These are phyloP conservation scores for Heliothis virescens DNA, from an alignment of 1,140 invertebrate genomes.

Conservation along the genomic window DNA sequence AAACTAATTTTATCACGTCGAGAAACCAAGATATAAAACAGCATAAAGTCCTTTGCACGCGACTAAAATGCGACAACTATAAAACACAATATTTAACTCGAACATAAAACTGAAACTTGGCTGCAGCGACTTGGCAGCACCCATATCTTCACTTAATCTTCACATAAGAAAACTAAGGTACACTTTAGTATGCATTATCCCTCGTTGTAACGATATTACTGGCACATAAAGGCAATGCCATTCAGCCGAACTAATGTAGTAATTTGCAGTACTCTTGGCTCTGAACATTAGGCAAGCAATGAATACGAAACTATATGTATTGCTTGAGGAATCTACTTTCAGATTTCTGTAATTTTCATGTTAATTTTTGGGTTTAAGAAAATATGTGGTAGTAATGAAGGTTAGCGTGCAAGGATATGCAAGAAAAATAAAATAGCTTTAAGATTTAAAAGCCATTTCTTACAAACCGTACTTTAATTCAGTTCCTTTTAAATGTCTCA, in stretches of 20 bases:
- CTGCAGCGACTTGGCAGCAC: slow-evolving; percentile 1
- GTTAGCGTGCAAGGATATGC: no score
- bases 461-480: no score
- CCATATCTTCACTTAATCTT: not conserved
- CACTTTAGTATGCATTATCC: slow-evolving; percentile 35
- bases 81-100: slow-evolving; percentile 8
- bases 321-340: not conserved
- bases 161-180: slow-evolving; percentile 24
- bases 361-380: not conserved
- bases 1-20: no score
- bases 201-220: slow-evolving; percentile 22
- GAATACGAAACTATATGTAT: slow-evolving; percentile 11
- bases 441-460: not conserved
- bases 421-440: no score
- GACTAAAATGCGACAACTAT: not conserved
- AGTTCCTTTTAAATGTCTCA: no score
- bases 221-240: not conserved
- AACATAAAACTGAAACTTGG: not conserved
- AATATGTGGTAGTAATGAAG: not conserved
- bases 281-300: slow-evolving; percentile 14
- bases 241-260: slow-evolving; percentile 6
- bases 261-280: slow-evolving; percentile 30
- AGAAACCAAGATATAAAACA: no score
- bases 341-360: not conserved
- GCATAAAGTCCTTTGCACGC: no score